These are phyloP conservation scores for Holothuria leucospilota DNA, from an alignment of 53 echinoderm and acorn worm species.

Conservation along the genomic window DNA sequence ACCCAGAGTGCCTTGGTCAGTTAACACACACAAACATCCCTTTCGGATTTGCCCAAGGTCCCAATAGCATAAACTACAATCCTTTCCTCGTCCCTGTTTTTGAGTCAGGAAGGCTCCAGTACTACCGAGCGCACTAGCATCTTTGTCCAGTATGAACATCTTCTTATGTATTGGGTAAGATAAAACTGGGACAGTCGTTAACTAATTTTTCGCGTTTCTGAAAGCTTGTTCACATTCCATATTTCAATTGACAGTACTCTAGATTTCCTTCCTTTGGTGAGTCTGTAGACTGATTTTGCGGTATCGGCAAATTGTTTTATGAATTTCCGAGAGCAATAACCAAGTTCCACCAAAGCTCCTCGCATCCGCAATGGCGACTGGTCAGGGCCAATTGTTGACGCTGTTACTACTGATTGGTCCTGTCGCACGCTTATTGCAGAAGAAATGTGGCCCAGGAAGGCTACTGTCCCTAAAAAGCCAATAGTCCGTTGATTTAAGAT, in stretches of 20 bases:
- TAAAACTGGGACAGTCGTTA: conserved; percentile 53
- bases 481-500: not conserved
- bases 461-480: conserved; percentile 14
- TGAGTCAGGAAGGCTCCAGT: conserved; percentile 63
- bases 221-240: conserved; percentile 46
- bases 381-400: conserved; percentile 54
- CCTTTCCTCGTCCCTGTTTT: conserved; percentile 54
- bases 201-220: conserved; percentile 22
- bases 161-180: conserved; percentile 46
- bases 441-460: conserved; percentile 53
- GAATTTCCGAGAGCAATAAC: conserved; percentile 61
- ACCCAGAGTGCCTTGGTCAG: conserved; percentile 60
- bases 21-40: conserved; percentile 66
- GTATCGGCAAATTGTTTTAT: conserved; percentile 52
- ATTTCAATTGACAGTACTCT: conserved; percentile 41
- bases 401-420: conserved; percentile 12
- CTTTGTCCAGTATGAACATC: conserved; percentile 56
- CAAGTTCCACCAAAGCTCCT: conserved; percentile 59
- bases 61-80: conserved; percentile 58
- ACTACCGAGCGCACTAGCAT: conserved; percentile 59
- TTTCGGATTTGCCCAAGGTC: conserved; percentile 57
- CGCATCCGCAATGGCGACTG: conserved; percentile 46
- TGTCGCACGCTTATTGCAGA: conserved; percentile 26
- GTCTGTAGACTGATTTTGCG: conserved; percentile 56
- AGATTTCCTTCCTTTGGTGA: conserved; percentile 52